These are phyloP conservation scores for Fopius arisanus DNA, from an alignment of 1,140 invertebrate genomes.

Conservation along the genomic window DNA sequence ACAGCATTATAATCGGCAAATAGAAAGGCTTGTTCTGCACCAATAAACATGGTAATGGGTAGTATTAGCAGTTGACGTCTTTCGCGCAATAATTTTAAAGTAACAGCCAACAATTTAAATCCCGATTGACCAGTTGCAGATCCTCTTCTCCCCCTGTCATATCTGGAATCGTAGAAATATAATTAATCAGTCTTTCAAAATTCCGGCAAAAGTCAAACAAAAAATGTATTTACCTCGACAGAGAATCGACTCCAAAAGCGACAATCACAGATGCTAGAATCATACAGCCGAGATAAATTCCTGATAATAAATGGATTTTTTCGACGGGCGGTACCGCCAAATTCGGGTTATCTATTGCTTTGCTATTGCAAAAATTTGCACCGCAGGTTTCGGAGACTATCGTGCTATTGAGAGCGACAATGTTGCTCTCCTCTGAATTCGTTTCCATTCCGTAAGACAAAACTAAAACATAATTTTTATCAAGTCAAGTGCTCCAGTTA, in stretches of 20 bases:
- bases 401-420: conserved; percentile 42
- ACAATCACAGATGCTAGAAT: conserved; percentile 78
- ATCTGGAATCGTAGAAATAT: conserved; percentile 45
- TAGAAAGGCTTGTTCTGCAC: conserved; percentile 92
- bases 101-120: conserved; percentile 77
- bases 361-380: conserved; percentile 75
- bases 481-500: too few species aligned
- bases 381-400: conserved; percentile 71
- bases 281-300: conserved; percentile 85
- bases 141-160: conserved; percentile 57
- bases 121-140: conserved; percentile 63
- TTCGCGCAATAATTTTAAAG: conserved; percentile 78
- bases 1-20: conserved; percentile 90
- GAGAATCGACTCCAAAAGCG: conserved; percentile 82
- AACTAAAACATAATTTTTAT: conserved; percentile 39
- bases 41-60: conserved; percentile 93
- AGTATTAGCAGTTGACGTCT: conserved; percentile 84
- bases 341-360: conserved; percentile 69
- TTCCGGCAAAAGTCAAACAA: not conserved
- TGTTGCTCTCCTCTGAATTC: conserved; percentile 36
- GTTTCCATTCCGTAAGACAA: conserved; percentile 56
- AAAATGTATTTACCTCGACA: conserved; percentile 71
- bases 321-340: conserved; percentile 72
- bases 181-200: not conserved
- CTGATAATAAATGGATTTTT: conserved; percentile 80